Evolutionary conservation across 2,797 vertebrate species (phyloP).

Genomic region (Smutsia temminckii): DNA sequence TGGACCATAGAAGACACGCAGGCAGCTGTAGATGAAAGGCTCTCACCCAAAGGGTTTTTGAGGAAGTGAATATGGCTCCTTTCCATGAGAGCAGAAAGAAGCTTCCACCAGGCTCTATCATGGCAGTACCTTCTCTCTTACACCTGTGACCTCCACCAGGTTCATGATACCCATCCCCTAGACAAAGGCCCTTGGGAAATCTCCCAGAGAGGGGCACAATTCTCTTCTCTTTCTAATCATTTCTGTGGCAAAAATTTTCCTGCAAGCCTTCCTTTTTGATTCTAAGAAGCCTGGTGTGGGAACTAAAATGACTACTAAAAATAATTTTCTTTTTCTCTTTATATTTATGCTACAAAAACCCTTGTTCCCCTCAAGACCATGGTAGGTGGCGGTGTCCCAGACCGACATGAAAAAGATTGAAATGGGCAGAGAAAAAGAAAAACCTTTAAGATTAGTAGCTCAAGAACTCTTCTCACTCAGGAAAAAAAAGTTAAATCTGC

Average conservation of each 20-base stretch:
- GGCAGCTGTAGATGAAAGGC: background rate
- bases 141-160: background rate
- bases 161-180: background rate
- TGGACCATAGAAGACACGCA: background rate
- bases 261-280: background rate
- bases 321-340: background rate
- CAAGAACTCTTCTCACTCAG: background rate
- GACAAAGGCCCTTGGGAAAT: fast-evolving
- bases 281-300: background rate
- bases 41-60: background rate
- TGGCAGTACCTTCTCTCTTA: background rate
- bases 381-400: background rate
- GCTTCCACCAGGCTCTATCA: background rate
- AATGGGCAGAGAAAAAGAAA: background rate
- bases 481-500: background rate
- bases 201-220: background rate
- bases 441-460: background rate
- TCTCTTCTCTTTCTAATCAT: background rate
- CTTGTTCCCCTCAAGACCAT: background rate
- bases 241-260: background rate
- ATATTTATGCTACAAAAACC: background rate
- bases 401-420: background rate
- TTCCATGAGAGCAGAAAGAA: background rate
- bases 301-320: conserved; percentile 4
- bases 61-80: background rate